Evolutionary conservation across 2,113 vertebrate genomes (phyloP), one percentile per base, ranked within the genome.

Genomic region (Edolisoma coerulescens): DNA sequence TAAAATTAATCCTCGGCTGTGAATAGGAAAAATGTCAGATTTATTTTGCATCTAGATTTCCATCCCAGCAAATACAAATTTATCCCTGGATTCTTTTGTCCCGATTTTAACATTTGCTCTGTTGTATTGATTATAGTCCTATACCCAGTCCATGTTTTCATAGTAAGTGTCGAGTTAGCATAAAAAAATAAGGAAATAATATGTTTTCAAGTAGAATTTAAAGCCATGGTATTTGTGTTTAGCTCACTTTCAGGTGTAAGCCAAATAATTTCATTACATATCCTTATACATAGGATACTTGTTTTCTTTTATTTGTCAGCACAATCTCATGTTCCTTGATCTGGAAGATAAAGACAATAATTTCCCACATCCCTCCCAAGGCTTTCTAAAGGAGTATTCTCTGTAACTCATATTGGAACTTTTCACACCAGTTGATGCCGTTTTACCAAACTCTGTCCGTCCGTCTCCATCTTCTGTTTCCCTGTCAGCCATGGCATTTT

Each of bases 21-120:
- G 95, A 94, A 93, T 92, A 91, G 63, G 93, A 95, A 94, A 96
- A 96, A 96, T 95, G 87, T 82, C 93, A 94, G 86, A 35, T 74
- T 83, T 75, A 64, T 89, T 96, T 80, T 96, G 80, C 65, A 69
- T 96, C 94, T 95, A 78, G 78, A 74, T 97, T 95, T 95, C 95
- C 78, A 83, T 89, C 57, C 39, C 84, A 87, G 79, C 85, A 92
- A 96, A 95, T 81, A 93, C 26, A 52, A 87, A 93, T 93, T 96
- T 95, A 93, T 91, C 60, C 86, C 54, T 76, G 64, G 70, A 49
- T 90, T 93, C 87, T 87, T 91, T 63, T 64, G 78, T 87, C 89
- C 86, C 19, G 11, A 81, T 90, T 80, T 90, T 74, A 95, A 81
- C 49, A 79, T 85, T 89, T 96, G 33, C 59, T 93, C 54, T 85